Base-by-base conservation (phyloP, 2,888 invertebrate genomes). In the Cartodere bifasciata region DNA sequence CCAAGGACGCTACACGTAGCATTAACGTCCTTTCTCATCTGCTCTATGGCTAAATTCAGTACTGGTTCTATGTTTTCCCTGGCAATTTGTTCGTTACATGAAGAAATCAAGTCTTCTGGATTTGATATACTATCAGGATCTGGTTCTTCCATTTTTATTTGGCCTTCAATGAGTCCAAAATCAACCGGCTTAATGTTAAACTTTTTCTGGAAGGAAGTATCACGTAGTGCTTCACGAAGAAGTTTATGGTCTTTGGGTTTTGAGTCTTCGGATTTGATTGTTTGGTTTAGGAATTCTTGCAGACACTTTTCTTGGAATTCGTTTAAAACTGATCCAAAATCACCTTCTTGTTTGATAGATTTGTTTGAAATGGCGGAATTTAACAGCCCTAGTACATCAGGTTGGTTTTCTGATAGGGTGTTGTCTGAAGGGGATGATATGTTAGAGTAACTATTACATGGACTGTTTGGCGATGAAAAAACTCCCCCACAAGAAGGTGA, bases 21-120 rank as follows among this genome's bases (percentile, higher is more conserved):
- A 56, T 82, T 81, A 29, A 87, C 83, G 55, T 88, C 88, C 52
- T 82, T 75, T 48, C 80, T 78, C 43, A 85, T 76, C 56, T 88
- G 83, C 53, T 87, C 84, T 47, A 88, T 81, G 15, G 87, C 87
- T 62, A 87, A 67, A 37, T 79, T 82, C 30, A 86, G 67, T 17
- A 86, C 83, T 10, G 82, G 80, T 55, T 85, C 86, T 43, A 86
- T 82, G 47, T 79, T 79, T 45, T 80, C 81, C 29, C 79, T 70
- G 29, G 72, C 73, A 27, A 77, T 58, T 29, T 71, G 65, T 11
- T 65, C 67, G 34, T 62, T 63, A 47, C 63, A 64, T 27, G 45
- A 45, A 33, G 49, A 49, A 45, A 54, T 54, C 35, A 59, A 37
- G 12, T 67, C 67, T 31, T 64, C 65, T 17, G 48, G 47, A 4